A percentile compares a stretch with the other conserved stretches of the same genome.
Evolutionary conservation across 2,888 invertebrate species (phyloP).

Genomic region (Leptopterna dolabrata): DNA sequence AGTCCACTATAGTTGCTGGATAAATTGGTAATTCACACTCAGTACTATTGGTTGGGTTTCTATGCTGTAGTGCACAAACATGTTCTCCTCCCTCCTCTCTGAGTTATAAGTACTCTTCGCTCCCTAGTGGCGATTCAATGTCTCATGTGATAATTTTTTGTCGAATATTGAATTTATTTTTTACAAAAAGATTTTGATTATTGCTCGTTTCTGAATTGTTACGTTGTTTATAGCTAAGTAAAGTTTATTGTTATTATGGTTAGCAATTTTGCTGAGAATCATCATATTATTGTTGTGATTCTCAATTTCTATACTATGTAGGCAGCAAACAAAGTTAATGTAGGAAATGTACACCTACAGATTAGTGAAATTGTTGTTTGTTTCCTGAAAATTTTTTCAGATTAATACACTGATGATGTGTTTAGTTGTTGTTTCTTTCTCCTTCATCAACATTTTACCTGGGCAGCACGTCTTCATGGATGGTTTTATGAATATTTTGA

Average conservation of each 20-base stretch:
- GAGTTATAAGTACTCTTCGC: no score
- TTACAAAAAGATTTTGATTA: background rate
- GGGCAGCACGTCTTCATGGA: no score
- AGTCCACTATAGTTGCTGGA: no score
- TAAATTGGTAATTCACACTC: no score
- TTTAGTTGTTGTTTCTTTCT: no score
- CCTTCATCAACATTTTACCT: no score
- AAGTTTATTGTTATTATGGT: background rate
- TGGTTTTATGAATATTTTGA: no score
- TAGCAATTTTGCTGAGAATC: background rate
- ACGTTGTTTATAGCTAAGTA: background rate
- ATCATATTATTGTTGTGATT: background rate
- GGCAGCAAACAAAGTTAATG: background rate
- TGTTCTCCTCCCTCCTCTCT: no score
- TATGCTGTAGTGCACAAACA: no score
- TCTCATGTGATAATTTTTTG: background rate
- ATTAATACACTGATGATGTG: no score
- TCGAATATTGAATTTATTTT: background rate
- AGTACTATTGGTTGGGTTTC: no score
- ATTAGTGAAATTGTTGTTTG: background rate
- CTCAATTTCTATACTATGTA: background rate
- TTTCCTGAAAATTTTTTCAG: background rate
- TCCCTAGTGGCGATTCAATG: no score
- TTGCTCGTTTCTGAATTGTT: background rate
- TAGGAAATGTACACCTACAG: background rate